phyloP scores from a whole-genome alignment of 2,888 invertebrate species.

The Epirrhoe tristata region DNA sequence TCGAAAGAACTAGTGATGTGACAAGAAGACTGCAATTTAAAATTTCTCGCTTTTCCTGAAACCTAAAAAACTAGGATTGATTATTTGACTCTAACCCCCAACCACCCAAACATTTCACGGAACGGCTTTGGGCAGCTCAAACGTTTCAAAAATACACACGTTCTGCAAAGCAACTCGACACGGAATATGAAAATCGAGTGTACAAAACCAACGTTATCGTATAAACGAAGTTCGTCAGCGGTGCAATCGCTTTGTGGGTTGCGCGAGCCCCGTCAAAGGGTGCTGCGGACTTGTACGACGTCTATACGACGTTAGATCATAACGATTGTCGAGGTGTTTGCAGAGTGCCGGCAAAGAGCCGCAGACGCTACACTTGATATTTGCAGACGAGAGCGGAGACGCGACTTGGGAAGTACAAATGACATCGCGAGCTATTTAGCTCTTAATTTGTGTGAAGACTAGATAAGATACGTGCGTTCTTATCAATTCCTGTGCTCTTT shows the following conservation, averaged over 20 bases:
- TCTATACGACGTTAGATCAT: conserved; percentile 49
- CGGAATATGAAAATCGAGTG: conserved; percentile 47
- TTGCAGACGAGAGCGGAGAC: conserved; percentile 53
- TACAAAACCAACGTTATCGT: conserved; percentile 54
- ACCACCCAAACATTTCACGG: conserved; percentile 12
- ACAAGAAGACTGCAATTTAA: not conserved
- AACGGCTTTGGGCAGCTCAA: conserved; percentile 17
- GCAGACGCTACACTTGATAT: conserved; percentile 62
- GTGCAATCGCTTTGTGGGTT: conserved; percentile 52
- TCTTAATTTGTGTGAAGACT: not conserved
- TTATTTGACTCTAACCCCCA: conserved; percentile 9
- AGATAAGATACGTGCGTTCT: not conserved
- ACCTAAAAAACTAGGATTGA: conserved; percentile 2
- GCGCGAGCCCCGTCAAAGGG: conserved; percentile 55
- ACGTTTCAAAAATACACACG: conserved; percentile 34
- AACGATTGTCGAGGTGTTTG: conserved; percentile 63
- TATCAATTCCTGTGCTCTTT: not conserved
- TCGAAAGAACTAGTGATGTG: no score
- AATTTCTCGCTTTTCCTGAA: not conserved
- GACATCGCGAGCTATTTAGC: conserved; percentile 23
- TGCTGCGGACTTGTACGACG: conserved; percentile 31
- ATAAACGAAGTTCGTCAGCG: conserved; percentile 58
- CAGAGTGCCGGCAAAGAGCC: conserved; percentile 53
- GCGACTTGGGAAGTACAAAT: conserved; percentile 33
- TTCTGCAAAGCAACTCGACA: conserved; percentile 49